These are phyloP conservation scores for Entomyzon cyanotis DNA, from an alignment of 2,113 vertebrate species.

Conservation along the genomic window DNA sequence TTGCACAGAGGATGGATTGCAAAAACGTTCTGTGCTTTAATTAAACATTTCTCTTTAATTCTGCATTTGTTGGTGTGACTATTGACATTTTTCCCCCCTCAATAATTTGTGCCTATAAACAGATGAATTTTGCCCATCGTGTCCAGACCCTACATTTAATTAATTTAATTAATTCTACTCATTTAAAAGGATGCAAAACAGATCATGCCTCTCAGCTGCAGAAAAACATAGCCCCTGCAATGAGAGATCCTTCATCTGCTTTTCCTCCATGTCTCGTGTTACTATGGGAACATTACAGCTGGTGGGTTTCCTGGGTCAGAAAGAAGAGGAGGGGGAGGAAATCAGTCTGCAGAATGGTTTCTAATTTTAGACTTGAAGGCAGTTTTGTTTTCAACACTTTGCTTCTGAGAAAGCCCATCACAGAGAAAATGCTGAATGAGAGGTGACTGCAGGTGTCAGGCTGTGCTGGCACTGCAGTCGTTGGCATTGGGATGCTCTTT, in stretches of 20 bases:
- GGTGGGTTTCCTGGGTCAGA: neutral
- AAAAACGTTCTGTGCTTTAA: neutral
- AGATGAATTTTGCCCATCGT: neutral
- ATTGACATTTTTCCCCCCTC: neutral
- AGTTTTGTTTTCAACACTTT: neutral
- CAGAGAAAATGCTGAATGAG: neutral
- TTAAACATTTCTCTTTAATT: conserved; percentile 13
- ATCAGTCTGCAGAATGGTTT: neutral
- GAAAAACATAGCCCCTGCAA: neutral
- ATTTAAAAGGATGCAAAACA: neutral
- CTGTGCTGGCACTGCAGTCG: rapidly evolving
- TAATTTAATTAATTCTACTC: neutral
- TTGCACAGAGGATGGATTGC: neutral
- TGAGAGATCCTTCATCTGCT: neutral
- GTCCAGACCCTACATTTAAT: neutral
- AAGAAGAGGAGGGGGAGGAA: neutral
- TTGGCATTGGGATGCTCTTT: neutral
- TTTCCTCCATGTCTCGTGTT: neutral
- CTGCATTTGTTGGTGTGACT: neutral
- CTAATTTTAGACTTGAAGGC: conserved; percentile 24
- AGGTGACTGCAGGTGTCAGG: neutral
- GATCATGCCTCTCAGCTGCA: neutral
- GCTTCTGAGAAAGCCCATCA: neutral
- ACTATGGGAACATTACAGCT: conserved; percentile 45
- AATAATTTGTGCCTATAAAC: neutral